Conservation (phyloP, 2,888 invertebrate species). For the Tenthredo scrophulariae region DNA sequence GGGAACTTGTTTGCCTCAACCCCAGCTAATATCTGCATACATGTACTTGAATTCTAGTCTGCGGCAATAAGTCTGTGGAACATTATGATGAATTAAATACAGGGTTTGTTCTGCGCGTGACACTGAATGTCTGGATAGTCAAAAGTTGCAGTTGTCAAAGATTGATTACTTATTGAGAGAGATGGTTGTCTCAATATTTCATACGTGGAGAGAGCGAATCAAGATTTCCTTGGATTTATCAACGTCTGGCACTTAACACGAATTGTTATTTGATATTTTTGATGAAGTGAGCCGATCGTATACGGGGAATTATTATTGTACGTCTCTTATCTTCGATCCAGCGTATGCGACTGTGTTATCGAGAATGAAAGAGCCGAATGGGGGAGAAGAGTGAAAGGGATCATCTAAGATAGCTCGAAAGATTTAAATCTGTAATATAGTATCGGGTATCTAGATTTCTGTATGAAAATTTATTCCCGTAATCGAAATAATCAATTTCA, state of each 20-base stretch:
- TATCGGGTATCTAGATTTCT: neutral
- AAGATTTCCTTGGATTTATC: constrained; percentile 38
- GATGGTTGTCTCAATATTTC: constrained; percentile 2
- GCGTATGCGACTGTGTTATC: constrained; percentile 27
- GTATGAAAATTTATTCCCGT: constrained; percentile 7
- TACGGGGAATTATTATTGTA: neutral
- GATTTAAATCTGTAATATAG: constrained; percentile 24
- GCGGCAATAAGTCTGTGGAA: neutral
- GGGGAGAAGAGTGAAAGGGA: constrained; percentile 2
- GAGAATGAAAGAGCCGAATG: neutral
- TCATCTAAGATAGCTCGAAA: neutral
- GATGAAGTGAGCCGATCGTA: constrained; percentile 1
- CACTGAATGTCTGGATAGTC: constrained; percentile 8
- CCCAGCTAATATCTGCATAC: neutral
- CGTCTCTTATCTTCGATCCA: constrained; percentile 35
- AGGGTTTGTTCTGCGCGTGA: neutral
- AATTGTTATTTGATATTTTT: constrained; percentile 34
- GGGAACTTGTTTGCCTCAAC: neutral
- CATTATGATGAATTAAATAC: constrained; percentile 27
- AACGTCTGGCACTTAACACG: constrained; percentile 25
- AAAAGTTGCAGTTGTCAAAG: constrained; percentile 36
- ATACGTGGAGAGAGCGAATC: constrained; percentile 26
- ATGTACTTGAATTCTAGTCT: neutral
- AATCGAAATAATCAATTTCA: constrained; percentile 42
- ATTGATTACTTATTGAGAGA: constrained; percentile 24